These are phyloP conservation scores for Orthonyx spaldingii DNA, from an alignment of 2,113 vertebrate genomes.

Conservation along the genomic window DNA sequence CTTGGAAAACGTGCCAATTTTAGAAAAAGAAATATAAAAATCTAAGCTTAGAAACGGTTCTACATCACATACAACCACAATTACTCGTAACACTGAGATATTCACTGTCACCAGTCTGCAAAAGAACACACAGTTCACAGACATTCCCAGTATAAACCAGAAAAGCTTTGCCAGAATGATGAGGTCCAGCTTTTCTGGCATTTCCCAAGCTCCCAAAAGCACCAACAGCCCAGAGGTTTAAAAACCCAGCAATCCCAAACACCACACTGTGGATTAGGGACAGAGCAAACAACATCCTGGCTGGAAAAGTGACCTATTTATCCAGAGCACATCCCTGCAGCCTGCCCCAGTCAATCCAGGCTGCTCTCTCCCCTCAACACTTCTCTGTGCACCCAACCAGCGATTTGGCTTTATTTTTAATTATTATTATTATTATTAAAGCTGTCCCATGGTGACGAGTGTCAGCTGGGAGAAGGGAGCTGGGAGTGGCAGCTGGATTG, in stretches of 20 bases:
- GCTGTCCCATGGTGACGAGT: neutral
- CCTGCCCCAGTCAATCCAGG: neutral
- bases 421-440: neutral
- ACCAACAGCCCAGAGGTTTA: neutral
- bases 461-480: neutral
- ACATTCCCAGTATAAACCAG: neutral
- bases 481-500: neutral
- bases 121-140: neutral
- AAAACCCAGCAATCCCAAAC: neutral
- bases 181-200: neutral
- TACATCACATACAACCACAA: neutral
- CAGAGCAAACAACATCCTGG: neutral
- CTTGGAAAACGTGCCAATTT: neutral
- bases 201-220: neutral
- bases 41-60: neutral
- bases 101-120: neutral
- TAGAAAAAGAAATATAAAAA: neutral
- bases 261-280: neutral
- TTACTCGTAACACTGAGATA: neutral
- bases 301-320: neutral
- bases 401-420: neutral
- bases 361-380: neutral
- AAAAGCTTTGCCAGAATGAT: neutral
- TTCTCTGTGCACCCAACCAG: neutral
- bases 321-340: neutral